phyloP scores from a whole-genome alignment of 1,140 invertebrate genomes.

The Cryptotermes secundus region DNA sequence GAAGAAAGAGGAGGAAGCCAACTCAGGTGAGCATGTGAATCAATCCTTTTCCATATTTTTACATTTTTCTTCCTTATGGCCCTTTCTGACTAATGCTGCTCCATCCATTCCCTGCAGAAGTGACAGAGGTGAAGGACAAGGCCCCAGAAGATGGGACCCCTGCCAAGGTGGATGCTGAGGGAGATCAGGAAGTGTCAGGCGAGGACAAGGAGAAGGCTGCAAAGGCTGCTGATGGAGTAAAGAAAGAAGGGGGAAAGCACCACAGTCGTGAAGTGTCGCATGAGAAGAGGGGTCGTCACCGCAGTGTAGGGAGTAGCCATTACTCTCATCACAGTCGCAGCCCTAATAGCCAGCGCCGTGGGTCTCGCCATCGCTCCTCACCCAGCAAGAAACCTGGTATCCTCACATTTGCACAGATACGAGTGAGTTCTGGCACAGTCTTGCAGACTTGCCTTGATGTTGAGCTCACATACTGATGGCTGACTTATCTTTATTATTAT shows the following conservation, averaged over 20 bases:
- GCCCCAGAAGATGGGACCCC: constrained; percentile 51
- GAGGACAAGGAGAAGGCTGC: constrained; percentile 49
- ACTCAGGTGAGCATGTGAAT: constrained; percentile 9
- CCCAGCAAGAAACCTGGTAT: constrained; percentile 53
- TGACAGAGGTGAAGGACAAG: constrained; percentile 46
- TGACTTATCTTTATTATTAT: too few relatives aligned
- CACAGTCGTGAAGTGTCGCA: constrained; percentile 33
- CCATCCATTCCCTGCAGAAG: constrained; percentile 2
- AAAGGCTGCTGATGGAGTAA: constrained; percentile 36
- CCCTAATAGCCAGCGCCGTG: constrained; percentile 24
- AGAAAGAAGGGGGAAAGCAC: neutral
- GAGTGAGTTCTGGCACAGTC: constrained; percentile 49
- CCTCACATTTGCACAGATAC: constrained; percentile 64
- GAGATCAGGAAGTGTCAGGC: constrained; percentile 35
- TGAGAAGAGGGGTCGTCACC: constrained; percentile 30
- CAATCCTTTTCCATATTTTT: neutral
- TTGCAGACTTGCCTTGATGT: too few relatives aligned
- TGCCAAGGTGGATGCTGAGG: constrained; percentile 46
- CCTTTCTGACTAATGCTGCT: neutral
- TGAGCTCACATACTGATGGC: too few relatives aligned
- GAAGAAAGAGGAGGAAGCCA: constrained; percentile 34
- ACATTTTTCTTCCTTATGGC: neutral
- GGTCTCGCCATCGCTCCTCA: constrained; percentile 35
- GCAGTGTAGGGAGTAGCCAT: constrained; percentile 35
- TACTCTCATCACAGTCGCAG: constrained; percentile 30